Percentiles rank a stretch among this genome's conserved stretches.
phyloP scores from a whole-genome alignment of 2,797 vertebrate genomes.

The Chromis chromis region DNA sequence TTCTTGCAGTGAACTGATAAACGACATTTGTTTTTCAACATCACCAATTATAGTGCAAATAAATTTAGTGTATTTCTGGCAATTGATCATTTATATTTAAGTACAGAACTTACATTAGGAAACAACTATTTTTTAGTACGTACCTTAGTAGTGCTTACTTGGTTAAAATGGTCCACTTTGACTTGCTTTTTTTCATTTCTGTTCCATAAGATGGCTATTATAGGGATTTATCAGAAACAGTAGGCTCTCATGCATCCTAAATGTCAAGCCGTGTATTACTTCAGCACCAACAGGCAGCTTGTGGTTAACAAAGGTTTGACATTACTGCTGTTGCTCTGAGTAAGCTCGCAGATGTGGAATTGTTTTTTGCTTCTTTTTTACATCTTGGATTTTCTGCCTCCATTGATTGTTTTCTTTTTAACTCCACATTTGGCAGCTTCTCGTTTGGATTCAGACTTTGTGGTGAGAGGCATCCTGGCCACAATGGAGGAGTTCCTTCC shows the following conservation, averaged over 20 bases:
- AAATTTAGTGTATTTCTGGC: not conserved
- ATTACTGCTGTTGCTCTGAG: constrained; percentile 10
- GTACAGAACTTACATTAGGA: not conserved
- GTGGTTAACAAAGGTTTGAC: constrained; percentile 26
- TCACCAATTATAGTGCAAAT: too few relatives aligned
- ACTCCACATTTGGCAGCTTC: constrained; percentile 51
- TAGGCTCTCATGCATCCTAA: not conserved
- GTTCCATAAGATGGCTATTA: not conserved
- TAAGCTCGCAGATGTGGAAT: constrained; percentile 29
- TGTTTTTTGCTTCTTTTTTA: constrained; percentile 38
- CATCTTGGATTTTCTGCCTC: constrained; percentile 46
- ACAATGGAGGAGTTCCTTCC: constrained; percentile 77
- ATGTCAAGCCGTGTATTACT: constrained; percentile 16
- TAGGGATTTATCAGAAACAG: not conserved
- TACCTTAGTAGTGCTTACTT: not conserved
- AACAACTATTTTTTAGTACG: not conserved
- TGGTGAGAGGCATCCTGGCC: constrained; percentile 62
- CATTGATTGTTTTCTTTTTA: constrained; percentile 60
- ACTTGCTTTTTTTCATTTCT: not conserved
- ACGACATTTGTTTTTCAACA: not conserved
- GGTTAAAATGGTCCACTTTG: constrained; percentile 5
- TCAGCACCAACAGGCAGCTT: constrained; percentile 21
- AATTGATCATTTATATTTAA: not conserved
- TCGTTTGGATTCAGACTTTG: constrained; percentile 52
- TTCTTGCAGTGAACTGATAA: not conserved